Conservation (phyloP, 92 coral and sea anemone genomes). For the Parazoanthus atlanticus region DNA sequence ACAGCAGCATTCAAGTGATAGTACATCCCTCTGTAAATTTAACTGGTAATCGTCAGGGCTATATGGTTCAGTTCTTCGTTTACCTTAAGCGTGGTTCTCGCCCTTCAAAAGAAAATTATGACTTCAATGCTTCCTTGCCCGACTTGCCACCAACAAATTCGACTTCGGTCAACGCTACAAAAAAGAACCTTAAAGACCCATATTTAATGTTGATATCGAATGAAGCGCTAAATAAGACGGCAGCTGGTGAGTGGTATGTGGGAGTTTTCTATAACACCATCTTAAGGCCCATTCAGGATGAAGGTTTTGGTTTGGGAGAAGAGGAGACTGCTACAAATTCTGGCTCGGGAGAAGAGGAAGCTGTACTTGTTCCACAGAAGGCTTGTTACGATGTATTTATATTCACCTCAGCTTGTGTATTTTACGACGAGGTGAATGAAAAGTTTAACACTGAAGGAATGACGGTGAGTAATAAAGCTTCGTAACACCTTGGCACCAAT, state of each 20-base stretch:
- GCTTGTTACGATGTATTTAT: slow-evolving; percentile 26
- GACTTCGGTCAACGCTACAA: slow-evolving; percentile 32
- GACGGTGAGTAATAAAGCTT: slow-evolving; percentile 54
- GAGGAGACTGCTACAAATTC: background rate
- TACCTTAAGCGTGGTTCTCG: slow-evolving; percentile 52
- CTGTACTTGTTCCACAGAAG: background rate
- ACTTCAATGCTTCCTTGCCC: slow-evolving; percentile 49
- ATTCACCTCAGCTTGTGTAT: slow-evolving; percentile 80
- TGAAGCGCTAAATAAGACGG: slow-evolving; percentile 75
- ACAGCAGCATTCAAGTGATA: slow-evolving; percentile 52
- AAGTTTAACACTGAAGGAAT: slow-evolving; percentile 73
- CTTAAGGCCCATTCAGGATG: background rate
- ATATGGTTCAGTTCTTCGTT: slow-evolving; percentile 48
- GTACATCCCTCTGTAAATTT: slow-evolving; percentile 28
- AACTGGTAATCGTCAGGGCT: slow-evolving; percentile 20
- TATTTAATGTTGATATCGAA: slow-evolving; percentile 66
- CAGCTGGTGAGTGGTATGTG: slow-evolving; percentile 82
- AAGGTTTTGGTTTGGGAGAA: background rate
- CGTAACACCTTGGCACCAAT: background rate
- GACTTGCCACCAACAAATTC: slow-evolving; percentile 31
- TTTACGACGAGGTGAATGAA: slow-evolving; percentile 51
- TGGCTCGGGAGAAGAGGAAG: background rate
- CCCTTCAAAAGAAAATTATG: slow-evolving; percentile 56
- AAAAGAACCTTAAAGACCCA: slow-evolving; percentile 17
- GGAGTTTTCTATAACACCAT: slow-evolving; percentile 70